phyloP scores from a whole-genome alignment of 2,888 invertebrate species.

The Cepaea hortensis region DNA sequence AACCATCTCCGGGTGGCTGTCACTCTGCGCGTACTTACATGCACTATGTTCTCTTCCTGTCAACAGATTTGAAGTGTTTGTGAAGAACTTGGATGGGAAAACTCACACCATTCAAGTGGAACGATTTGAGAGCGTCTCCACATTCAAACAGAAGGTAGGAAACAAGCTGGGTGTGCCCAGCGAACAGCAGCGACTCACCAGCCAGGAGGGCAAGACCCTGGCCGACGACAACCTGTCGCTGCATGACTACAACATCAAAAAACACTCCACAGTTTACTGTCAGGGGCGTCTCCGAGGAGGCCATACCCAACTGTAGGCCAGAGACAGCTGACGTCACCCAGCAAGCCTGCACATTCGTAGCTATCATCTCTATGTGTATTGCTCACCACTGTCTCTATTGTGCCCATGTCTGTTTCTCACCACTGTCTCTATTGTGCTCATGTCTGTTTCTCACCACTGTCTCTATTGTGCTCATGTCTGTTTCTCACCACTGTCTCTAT shows the following conservation, averaged over 20 bases:
- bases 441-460: too few relatives aligned
- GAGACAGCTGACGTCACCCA: background rate
- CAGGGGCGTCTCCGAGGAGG: conserved; percentile 40
- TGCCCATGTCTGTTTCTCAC: too few relatives aligned
- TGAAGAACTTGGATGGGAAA: conserved; percentile 37
- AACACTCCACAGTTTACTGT: conserved; percentile 30
- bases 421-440: too few relatives aligned
- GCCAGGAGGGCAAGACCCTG: conserved; percentile 16
- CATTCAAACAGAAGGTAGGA: conserved; percentile 1
- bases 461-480: too few relatives aligned
- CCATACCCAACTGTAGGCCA: background rate
- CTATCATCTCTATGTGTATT: too few relatives aligned
- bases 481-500: too few relatives aligned
- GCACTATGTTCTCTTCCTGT: background rate
- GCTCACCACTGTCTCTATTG: too few relatives aligned
- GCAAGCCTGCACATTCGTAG: too few relatives aligned
- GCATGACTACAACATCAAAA: conserved; percentile 23
- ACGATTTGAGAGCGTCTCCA: background rate
- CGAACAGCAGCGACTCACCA: conserved; percentile 18
- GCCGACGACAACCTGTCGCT: conserved; percentile 4
- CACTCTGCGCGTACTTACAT: background rate
- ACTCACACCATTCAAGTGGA: conserved; percentile 21
- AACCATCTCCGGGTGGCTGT: background rate
- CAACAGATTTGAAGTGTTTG: conserved; percentile 28
- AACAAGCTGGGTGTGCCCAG: conserved; percentile 13